Percentiles rank a stretch among this genome's conserved stretches.
Evolutionary conservation across 2,113 vertebrate genomes (phyloP).

Genomic region (Semnopithecus entellus): DNA sequence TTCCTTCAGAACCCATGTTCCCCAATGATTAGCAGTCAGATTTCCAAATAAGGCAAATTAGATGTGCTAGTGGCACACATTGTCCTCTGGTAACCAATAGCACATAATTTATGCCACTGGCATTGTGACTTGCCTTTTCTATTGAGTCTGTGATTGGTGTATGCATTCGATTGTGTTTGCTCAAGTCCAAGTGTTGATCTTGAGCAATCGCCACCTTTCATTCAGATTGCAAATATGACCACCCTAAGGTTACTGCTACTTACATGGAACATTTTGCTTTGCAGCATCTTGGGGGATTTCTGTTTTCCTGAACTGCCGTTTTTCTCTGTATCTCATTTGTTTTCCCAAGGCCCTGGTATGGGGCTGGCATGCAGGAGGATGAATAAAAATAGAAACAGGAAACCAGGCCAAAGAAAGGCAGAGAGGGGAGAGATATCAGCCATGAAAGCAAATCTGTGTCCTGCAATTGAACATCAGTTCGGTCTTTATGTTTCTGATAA

Average conservation of each 20-base stretch:
- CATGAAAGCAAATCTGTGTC: background rate
- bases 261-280: fast-evolving
- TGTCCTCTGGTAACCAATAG: background rate
- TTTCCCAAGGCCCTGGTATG: background rate
- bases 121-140: fast-evolving
- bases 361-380: background rate
- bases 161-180: background rate
- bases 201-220: background rate
- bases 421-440: background rate
- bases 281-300: background rate
- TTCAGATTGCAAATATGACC: background rate
- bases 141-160: fast-evolving
- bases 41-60: background rate
- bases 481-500: background rate
- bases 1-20: background rate
- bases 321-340: background rate
- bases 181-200: fast-evolving
- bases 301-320: fast-evolving
- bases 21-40: background rate
- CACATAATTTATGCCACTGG: background rate
- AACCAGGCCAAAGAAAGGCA: background rate
- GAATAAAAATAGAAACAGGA: background rate
- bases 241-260: too few relatives aligned
- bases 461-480: background rate
- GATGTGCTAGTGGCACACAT: background rate